These are phyloP conservation scores for Meteorus sp. DNA, from an alignment of 1,140 invertebrate species.

Conservation along the genomic window DNA sequence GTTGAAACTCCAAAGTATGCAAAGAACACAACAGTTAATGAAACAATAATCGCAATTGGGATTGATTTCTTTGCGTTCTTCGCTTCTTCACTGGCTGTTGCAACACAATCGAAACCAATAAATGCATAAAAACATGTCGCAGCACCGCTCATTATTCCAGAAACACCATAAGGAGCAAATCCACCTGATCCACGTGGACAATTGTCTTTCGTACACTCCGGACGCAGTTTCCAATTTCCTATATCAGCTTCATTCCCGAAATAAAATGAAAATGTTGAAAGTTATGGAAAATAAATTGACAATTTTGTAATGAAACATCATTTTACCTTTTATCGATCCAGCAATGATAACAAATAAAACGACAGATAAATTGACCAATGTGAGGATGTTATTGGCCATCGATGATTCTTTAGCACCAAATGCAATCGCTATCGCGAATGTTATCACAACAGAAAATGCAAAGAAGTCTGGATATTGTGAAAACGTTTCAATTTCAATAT, in stretches of 20 bases:
- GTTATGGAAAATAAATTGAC: no score
- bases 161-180: slow-evolving; percentile 80
- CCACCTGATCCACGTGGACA: slow-evolving; percentile 69
- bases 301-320: no score
- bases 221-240: slow-evolving; percentile 71
- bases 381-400: slow-evolving; percentile 75
- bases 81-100: slow-evolving; percentile 82
- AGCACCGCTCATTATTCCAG: slow-evolving; percentile 76
- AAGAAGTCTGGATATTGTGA: slow-evolving; percentile 72
- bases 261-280: no score
- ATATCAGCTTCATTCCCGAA: slow-evolving; percentile 48
- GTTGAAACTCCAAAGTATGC: slow-evolving; percentile 85
- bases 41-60: slow-evolving; percentile 84
- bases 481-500: slow-evolving; percentile 62
- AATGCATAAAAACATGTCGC: slow-evolving; percentile 92
- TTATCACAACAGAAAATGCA: no score
- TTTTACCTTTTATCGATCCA: slow-evolving; percentile 63
- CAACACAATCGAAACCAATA: slow-evolving; percentile 87
- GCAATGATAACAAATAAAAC: slow-evolving; percentile 74
- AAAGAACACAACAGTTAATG: slow-evolving; percentile 75
- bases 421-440: slow-evolving; percentile 60
- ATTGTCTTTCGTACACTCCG: slow-evolving; percentile 49
- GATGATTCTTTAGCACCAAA: slow-evolving; percentile 79
- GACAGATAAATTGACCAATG: slow-evolving; percentile 70
- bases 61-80: slow-evolving; percentile 86